Conservation (phyloP, 2,797 vertebrate species). For the Poecilia gillii region DNA sequence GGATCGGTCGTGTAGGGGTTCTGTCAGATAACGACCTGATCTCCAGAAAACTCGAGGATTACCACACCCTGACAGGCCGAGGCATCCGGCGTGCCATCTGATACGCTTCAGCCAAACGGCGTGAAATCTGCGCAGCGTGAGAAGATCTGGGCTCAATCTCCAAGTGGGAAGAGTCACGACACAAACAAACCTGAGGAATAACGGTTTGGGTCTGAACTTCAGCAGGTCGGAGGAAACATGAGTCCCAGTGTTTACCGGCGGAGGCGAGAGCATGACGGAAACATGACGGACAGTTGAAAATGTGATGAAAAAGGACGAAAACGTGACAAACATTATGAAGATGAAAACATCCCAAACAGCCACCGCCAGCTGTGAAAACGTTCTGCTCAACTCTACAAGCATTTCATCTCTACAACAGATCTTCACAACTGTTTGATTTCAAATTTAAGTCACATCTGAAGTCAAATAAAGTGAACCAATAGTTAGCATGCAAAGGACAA, state of each 20-base stretch:
- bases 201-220: not conserved
- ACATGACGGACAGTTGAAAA: too few relatives aligned
- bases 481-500: too few relatives aligned
- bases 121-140: conserved; percentile 57
- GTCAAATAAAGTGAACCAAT: too few relatives aligned
- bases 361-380: conserved; percentile 18
- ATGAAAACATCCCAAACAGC: conserved; percentile 15
- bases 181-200: not conserved
- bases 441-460: too few relatives aligned
- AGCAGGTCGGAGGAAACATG: not conserved
- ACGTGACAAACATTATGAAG: too few relatives aligned
- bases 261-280: conserved; percentile 13
- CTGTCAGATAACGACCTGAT: conserved; percentile 41
- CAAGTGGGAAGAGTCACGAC: conserved; percentile 71
- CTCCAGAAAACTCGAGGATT: conserved; percentile 20
- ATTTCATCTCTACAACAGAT: too few relatives aligned
- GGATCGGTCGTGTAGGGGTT: conserved; percentile 59
- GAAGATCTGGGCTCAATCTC: conserved; percentile 44
- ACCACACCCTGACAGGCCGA: conserved; percentile 2
- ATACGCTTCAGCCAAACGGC: conserved; percentile 43
- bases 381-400: conserved; percentile 30
- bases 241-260: conserved; percentile 51
- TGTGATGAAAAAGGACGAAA: too few relatives aligned
- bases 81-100: conserved; percentile 53
- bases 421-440: too few relatives aligned